These are phyloP conservation scores for Forbesichthys papilliferus DNA, from an alignment of 2,113 vertebrate genomes.

Conservation along the genomic window DNA sequence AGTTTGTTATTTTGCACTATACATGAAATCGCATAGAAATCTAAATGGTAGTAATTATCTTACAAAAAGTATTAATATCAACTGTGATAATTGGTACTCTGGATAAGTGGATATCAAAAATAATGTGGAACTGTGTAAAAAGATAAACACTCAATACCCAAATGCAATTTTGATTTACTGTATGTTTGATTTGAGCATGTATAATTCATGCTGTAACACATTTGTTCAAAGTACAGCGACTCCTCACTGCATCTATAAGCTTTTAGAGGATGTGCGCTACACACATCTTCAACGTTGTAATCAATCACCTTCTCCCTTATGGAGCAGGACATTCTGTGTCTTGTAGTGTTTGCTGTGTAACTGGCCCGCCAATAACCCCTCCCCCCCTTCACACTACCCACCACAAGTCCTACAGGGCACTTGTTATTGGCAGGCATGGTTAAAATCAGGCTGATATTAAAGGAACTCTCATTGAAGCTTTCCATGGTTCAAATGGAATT, in stretches of 20 bases:
- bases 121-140: not conserved
- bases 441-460: conserved; percentile 40
- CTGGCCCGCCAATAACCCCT: conserved; percentile 33
- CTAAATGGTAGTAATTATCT: conserved; percentile 15
- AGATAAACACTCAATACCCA: conserved; percentile 8
- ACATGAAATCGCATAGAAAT: not conserved
- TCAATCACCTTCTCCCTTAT: conserved; percentile 20
- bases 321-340: conserved; percentile 1
- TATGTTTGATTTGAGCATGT: conserved; percentile 5
- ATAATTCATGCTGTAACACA: conserved; percentile 14
- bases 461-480: conserved; percentile 36
- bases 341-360: conserved; percentile 18
- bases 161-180: conserved; percentile 1
- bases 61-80: conserved; percentile 3
- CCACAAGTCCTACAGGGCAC: conserved; percentile 33
- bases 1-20: conserved; percentile 18
- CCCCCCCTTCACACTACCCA: conserved; percentile 4
- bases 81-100: conserved; percentile 1
- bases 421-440: conserved; percentile 34
- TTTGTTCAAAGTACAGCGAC: conserved; percentile 14
- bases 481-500: conserved; percentile 47
- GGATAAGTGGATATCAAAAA: conserved; percentile 2
- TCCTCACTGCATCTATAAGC: not conserved
- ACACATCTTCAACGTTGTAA: not conserved
- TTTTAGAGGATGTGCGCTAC: conserved; percentile 12